Evolutionary conservation across 2,888 invertebrate genomes (phyloP).

Genomic region (Andrena marginata): DNA sequence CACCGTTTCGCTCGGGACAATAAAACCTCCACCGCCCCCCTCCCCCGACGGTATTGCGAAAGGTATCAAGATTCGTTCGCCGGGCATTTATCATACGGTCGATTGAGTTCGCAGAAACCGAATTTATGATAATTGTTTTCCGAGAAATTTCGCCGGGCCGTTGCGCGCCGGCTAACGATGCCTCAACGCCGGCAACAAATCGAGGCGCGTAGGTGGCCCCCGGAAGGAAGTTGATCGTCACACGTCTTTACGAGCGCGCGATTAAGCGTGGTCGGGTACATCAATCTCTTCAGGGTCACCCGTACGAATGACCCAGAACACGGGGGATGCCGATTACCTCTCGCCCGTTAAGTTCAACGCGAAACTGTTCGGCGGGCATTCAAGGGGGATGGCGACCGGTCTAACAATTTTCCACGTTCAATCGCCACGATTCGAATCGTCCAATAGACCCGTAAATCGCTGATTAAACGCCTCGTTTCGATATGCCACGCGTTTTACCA

Average conservation of each 20-base stretch:
- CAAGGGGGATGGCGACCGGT: background rate
- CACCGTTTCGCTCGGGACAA: slow-evolving; percentile 15
- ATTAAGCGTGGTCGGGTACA: slow-evolving; percentile 62
- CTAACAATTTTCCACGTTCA: background rate
- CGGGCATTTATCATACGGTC: slow-evolving; percentile 30
- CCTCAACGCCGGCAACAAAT: slow-evolving; percentile 44
- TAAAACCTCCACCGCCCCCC: slow-evolving; percentile 17
- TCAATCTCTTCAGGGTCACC: slow-evolving; percentile 64
- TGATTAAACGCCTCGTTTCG: background rate
- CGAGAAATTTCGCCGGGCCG: slow-evolving; percentile 34
- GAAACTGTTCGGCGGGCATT: background rate
- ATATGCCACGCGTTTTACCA: background rate
- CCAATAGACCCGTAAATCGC: background rate
- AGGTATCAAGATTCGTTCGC: slow-evolving; percentile 37
- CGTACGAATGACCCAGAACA: slow-evolving; percentile 44
- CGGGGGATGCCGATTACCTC: slow-evolving; percentile 35
- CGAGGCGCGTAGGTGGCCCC: slow-evolving; percentile 66
- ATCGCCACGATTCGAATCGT: background rate
- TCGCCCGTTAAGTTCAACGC: background rate
- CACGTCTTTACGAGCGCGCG: slow-evolving; percentile 67
- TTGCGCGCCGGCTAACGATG: slow-evolving; percentile 39
- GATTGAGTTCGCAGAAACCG: slow-evolving; percentile 47
- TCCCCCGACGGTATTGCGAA: slow-evolving; percentile 5
- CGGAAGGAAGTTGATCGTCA: slow-evolving; percentile 71
- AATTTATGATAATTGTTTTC: slow-evolving; percentile 48